Base-by-base conservation (phyloP, 2,113 vertebrate genomes). In the Balaeniceps rex region DNA sequence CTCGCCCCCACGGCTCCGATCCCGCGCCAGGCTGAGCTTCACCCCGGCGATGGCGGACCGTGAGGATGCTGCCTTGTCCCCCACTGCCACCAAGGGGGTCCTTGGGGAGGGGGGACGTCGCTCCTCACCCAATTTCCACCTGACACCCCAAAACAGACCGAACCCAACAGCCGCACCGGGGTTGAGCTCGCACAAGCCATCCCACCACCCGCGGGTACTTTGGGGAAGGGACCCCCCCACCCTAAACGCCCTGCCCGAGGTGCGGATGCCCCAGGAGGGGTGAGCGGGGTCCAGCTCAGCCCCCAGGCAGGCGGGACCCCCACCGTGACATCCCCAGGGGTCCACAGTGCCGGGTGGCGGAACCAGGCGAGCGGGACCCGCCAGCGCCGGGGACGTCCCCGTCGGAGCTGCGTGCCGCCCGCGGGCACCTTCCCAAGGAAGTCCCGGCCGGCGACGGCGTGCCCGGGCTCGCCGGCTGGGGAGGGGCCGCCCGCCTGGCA, bases 391-490 rank as follows among this genome's bases (percentile, higher is more conserved):
- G 86, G 89, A 63, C 40, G 17, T 76, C 95, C 89, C 66, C 31
- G n/a, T 29, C 4, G 29, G 83, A 83, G 92, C 87, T 14, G 6
- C 24, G 52, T 64, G 87, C 61, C 5, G 75, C 94, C 93, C 7
- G 77, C 68, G 10, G 89, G 95, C 89, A 93, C 91, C 93, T 96
- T 94, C 96, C 93, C 93, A 95, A 97, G 95, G 95, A 94, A 96
- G 89, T 83, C 63, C 44, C 26, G 29, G 44, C n/a, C 18, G 15
- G 79, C 3, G 12, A 25, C 1, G 6, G 71, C 88, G 11, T 92
- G 96, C 75, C 83, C 1, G 10, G 91, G 54, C 96, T 86, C 11
- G 88, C 77, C 36, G 4, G 33, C 25, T 7, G 42, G 82, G 92
- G 92, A 95, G 85, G 76, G 83, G 89, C 38, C 87, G 82, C 58